Evolutionary conservation across 2,888 invertebrate genomes (phyloP).

Genomic region (Cepaea hortensis): DNA sequence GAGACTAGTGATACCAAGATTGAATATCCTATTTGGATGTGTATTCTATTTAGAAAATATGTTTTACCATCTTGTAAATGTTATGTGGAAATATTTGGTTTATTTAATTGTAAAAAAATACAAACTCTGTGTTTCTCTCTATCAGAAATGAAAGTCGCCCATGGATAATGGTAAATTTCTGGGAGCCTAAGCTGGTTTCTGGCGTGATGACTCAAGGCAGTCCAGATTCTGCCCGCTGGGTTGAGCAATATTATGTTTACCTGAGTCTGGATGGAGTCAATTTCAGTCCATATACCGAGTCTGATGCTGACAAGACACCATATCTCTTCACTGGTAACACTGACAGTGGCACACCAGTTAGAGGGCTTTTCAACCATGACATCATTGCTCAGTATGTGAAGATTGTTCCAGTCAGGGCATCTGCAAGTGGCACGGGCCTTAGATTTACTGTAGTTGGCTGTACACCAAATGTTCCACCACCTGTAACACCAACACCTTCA

Average conservation of each 20-base stretch:
- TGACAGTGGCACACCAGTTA: conserved; percentile 57
- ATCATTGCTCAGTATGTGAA: conserved; percentile 63
- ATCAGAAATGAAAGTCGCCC: conserved; percentile 3
- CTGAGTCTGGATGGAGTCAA: conserved; percentile 63
- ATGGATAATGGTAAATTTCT: conserved; percentile 66
- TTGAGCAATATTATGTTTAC: conserved; percentile 59
- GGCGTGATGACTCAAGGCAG: conserved; percentile 67
- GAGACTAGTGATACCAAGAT: too few species aligned
- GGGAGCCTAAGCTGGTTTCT: conserved; percentile 60
- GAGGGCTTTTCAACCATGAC: conserved; percentile 65
- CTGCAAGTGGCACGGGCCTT: conserved; percentile 57
- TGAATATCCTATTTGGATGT: too few species aligned
- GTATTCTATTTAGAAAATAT: too few species aligned
- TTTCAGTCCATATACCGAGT: conserved; percentile 61
- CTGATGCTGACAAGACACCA: conserved; percentile 55
- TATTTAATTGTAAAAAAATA: not conserved
- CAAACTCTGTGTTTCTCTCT: conserved; percentile 1
- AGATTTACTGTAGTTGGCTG: conserved; percentile 67
- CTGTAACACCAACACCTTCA: conserved; percentile 8
- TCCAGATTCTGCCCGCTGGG: conserved; percentile 58
- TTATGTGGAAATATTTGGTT: too few species aligned
- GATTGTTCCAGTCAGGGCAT: conserved; percentile 58
- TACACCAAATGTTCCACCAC: conserved; percentile 54
- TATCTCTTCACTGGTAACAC: conserved; percentile 58
- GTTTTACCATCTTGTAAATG: too few species aligned